Evolutionary conservation across 2,888 invertebrate species (phyloP), one percentile per base, ranked within the genome.

Genomic region (Athripsodes cinereus): DNA sequence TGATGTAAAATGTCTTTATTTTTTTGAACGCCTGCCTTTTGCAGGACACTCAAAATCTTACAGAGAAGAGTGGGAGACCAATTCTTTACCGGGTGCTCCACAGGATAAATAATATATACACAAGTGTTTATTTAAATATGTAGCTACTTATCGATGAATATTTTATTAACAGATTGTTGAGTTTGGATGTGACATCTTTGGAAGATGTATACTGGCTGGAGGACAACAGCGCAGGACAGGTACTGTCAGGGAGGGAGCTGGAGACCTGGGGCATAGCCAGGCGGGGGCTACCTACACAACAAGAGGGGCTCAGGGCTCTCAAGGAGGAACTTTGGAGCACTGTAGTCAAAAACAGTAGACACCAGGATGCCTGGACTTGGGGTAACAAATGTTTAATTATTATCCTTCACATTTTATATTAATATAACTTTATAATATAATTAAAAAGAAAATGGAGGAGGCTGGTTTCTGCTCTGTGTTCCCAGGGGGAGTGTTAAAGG

Each of bases 171-270:
- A 87, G 88, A 68, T 74, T 92, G 66, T 78, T 90, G 67, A 85
- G 86, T 66, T 82, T 90, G 70, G 92, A 91, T 74, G 90, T 92
- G 49, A 83, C 88, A 53, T 88, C 90, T n/a, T 72, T 93, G 65
- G 92, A 92, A 72, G 92, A 93, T 75, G 92, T 92, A 26, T 92
- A 92, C 74, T 92, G 92, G 92, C 77, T 90, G 70, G 92, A 92
- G 71, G 92, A 92, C 72, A 84, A 85, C 58, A 83, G 86, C 58
- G 89, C 88, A 19, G 84, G 86, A 44, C 83, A 87, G 67, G 84
- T 88, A 19, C 79, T 93, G 61, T 88, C 88, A 63, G 73, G 78
- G 35, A 88, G 88, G 70, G 91, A 92, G 74, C 85, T 90, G 74
- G 81, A 82, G 58, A 75, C 83, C 64, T 92, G 92, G 92, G 87